Evolutionary conservation across 2,797 vertebrate genomes (phyloP), one percentile per base, ranked within the genome.

Genomic region (Acrossocheilus fasciatus): DNA sequence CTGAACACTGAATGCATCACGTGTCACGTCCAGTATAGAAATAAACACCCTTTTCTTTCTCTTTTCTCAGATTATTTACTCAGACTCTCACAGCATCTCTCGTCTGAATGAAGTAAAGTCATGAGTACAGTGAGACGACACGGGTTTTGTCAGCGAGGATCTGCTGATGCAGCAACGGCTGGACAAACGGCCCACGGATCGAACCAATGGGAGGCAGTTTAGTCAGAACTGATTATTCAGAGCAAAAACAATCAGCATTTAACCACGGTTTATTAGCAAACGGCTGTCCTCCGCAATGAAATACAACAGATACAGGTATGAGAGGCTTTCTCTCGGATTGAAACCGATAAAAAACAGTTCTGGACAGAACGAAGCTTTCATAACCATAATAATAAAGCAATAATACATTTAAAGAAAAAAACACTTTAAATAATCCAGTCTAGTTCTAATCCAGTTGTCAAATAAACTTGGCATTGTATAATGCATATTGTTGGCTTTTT

Each of bases 181-280:
- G 34, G 17, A 72, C 18, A 62, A 88, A 83, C 82, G 68, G 90
- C 90, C 86, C 86, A 92, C 89, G 88, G 87, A 81, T 86, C 87
- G 90, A 90, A 93, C 89, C 88, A 93, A 93, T 88, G 84, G 82
- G 66, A 86, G 72, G 86, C 84, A 86, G 86, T 89, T 87, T 87
- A 89, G 88, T 91, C 89, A 86, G 89, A 92, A 91, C 89, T 92
- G 89, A 93, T 94, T 92, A 92, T 88, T 92, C 88, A 88, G 45
- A 75, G 82, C 54, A 88, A 91, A 94, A 92, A 93, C 89, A 90
- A 93, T 92, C 91, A 92, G 92, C 91, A 92, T 92, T 89, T 85
- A 86, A 88, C 86, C 89, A 91, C 85, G 86, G 87, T 89, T 91
- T 87, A 91, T 80, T 91, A 91, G 89, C 90, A 82, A 87, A 79